These are phyloP conservation scores for Upupa epops DNA, from an alignment of 2,113 vertebrate genomes.

Conservation along the genomic window DNA sequence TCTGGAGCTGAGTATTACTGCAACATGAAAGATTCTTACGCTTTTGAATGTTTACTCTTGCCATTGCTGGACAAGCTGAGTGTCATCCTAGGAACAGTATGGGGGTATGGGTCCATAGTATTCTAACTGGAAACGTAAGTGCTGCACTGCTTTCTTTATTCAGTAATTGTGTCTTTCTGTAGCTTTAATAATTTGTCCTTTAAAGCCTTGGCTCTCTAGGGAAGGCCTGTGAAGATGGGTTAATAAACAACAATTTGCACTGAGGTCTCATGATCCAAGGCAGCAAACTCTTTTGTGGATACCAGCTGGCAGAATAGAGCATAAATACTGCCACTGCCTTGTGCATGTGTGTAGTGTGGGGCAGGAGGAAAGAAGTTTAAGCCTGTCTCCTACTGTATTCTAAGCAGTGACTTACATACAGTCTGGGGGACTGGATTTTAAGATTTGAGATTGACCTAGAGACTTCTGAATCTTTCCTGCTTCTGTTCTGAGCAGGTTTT, in stretches of 20 bases:
- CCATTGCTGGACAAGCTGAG: not conserved
- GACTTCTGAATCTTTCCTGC: not conserved
- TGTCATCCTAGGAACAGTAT: not conserved
- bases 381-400: not conserved
- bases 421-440: not conserved
- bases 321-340: not conserved
- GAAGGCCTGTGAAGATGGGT: not conserved
- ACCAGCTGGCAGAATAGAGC: not conserved
- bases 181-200: not conserved
- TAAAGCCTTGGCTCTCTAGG: not conserved
- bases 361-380: not conserved
- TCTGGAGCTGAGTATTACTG: not conserved
- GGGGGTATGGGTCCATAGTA: not conserved
- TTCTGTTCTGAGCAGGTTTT: not conserved
- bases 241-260: not conserved
- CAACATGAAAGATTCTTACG: not conserved
- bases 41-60: not conserved
- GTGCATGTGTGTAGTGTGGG: not conserved
- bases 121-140: not conserved
- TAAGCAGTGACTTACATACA: not conserved
- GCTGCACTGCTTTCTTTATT: not conserved
- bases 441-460: not conserved
- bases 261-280: not conserved
- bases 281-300: not conserved
- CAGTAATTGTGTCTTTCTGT: not conserved